Evolutionary conservation across 1,140 invertebrate genomes (phyloP).

Genomic region (Diachasma alloeum): DNA sequence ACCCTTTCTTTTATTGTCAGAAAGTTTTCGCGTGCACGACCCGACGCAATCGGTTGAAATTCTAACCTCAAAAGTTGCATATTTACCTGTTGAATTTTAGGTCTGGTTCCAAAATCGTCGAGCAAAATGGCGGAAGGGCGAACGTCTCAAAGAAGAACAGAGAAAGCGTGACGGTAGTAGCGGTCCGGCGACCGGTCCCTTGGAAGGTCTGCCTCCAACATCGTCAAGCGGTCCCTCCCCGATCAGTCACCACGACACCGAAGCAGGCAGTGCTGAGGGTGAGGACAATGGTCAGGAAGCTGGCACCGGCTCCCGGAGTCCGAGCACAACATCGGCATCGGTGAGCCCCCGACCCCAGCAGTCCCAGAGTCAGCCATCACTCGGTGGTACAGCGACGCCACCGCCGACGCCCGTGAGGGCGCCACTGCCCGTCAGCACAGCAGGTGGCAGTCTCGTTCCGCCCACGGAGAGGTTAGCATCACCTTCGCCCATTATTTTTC

Average conservation of each 20-base stretch:
- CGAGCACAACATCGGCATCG: conserved; percentile 61
- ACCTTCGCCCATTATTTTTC: background rate
- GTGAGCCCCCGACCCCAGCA: conserved; percentile 58
- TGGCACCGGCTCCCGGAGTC: conserved; percentile 54
- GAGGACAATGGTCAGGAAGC: conserved; percentile 45
- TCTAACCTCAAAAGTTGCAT: background rate
- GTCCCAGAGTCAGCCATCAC: conserved; percentile 56
- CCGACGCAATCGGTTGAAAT: too few species aligned
- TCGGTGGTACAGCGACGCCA: conserved; percentile 55
- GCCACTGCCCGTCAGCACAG: conserved; percentile 49
- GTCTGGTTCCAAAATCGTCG: conserved; percentile 95
- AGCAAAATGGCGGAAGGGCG: conserved; percentile 93
- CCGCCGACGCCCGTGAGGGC: conserved; percentile 54
- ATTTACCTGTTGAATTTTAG: conserved; percentile 64
- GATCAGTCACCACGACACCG: conserved; percentile 48
- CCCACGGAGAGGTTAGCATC: conserved; percentile 38
- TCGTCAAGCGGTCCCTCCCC: conserved; percentile 54
- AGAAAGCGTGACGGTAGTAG: conserved; percentile 80
- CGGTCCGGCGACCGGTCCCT: conserved; percentile 60
- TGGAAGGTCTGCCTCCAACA: conserved; percentile 44
- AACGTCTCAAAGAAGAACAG: conserved; percentile 89
- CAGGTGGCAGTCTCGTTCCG: conserved; percentile 49
- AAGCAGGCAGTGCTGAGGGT: conserved; percentile 50
- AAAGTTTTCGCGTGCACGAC: background rate
- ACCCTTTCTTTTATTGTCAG: conserved; percentile 26